These are phyloP conservation scores for Caracal caracal DNA, from an alignment of 2,113 vertebrate genomes.

Conservation along the genomic window DNA sequence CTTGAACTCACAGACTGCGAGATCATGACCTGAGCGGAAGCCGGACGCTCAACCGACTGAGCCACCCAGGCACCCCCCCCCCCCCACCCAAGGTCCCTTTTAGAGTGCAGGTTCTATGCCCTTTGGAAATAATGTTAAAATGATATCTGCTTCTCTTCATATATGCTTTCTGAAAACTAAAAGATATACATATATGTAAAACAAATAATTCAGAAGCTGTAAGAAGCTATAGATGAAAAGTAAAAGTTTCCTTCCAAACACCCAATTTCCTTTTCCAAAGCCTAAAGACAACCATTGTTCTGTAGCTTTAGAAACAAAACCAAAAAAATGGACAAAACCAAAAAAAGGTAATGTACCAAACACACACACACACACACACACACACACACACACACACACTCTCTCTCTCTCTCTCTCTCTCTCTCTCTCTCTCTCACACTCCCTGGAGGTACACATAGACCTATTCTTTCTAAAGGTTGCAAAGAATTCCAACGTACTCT, in stretches of 20 bases:
- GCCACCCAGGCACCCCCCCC: too few species aligned
- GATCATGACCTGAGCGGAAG: too few species aligned
- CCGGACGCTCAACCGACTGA: too few species aligned
- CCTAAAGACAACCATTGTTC: constrained; percentile 14
- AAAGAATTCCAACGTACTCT: not conserved
- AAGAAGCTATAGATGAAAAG: not conserved
- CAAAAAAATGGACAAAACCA: not conserved
- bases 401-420: not conserved
- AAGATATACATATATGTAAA: not conserved
- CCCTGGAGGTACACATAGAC: not conserved
- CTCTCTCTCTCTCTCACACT: not conserved
- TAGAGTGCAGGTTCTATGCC: not conserved
- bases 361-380: not conserved
- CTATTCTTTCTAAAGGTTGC: constrained; percentile 5
- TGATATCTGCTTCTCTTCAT: not conserved
- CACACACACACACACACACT: not conserved
- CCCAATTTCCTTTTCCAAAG: constrained; percentile 16
- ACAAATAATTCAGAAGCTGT: constrained; percentile 40
- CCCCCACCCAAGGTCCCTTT: not conserved
- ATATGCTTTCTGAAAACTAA: constrained; percentile 38
- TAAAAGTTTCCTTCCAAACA: constrained; percentile 4
- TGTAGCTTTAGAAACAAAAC: not conserved
- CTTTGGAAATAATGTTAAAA: constrained; percentile 54
- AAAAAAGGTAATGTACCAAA: not conserved
- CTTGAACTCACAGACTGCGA: too few species aligned